These are phyloP conservation scores for Echiichthys vipera DNA, from an alignment of 2,797 vertebrate genomes.

Conservation along the genomic window DNA sequence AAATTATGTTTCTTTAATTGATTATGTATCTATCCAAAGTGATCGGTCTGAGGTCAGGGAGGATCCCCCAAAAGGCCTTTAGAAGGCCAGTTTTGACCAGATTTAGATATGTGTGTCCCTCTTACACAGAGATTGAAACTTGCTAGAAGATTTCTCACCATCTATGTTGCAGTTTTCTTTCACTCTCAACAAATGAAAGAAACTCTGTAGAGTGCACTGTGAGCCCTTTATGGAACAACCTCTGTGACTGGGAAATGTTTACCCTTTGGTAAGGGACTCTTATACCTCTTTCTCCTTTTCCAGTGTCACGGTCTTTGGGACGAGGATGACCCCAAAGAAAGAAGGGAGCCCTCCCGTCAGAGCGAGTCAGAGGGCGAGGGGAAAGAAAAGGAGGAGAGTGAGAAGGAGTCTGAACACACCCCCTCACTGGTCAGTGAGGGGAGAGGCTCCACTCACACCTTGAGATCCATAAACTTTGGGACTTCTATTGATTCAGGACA, in stretches of 20 bases:
- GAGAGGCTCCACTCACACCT: conserved; percentile 86
- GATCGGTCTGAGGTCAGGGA: too few species aligned
- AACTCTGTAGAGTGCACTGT: background rate
- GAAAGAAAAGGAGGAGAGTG: conserved; percentile 55
- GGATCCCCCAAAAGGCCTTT: too few species aligned
- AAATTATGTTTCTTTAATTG: background rate
- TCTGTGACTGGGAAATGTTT: background rate
- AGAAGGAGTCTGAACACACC: conserved; percentile 63
- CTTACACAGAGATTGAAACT: background rate
- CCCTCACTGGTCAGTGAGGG: conserved; percentile 79
- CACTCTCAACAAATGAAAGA: conserved; percentile 2
- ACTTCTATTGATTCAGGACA: conserved; percentile 90
- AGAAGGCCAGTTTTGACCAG: background rate
- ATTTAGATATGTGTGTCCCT: background rate
- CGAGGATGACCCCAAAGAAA: conserved; percentile 87
- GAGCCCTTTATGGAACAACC: background rate
- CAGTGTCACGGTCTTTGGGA: conserved; percentile 98
- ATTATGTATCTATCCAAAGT: conserved; percentile 1
- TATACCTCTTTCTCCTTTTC: background rate
- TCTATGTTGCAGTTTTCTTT: background rate
- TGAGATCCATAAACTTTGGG: conserved; percentile 90
- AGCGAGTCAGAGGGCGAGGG: conserved; percentile 89
- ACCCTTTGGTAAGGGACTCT: too few species aligned
- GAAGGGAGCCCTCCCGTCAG: conserved; percentile 72
- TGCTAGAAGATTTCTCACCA: background rate